Conservation (phyloP, 2,113 vertebrate genomes). For the human region GRCh38 chr5:98336501-98337000, state of each 20-base stretch:
- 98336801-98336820: background rate
- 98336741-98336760: background rate
- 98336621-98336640: background rate
- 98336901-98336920: background rate
- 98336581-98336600: background rate
- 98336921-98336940: background rate
- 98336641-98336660: background rate
- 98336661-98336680: background rate
- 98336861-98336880: background rate
- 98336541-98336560: background rate
- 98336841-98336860: background rate
- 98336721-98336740: background rate
- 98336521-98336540: background rate
- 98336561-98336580: background rate
- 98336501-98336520: background rate
- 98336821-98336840: background rate
- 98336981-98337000: background rate
- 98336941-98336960: background rate
- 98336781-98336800: background rate
- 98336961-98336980: background rate
- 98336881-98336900: background rate
- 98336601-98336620: background rate
- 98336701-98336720: background rate
- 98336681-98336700: background rate
- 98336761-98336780: background rate